phyloP scores from a whole-genome alignment of 2,797 vertebrate species.

The Cyprinella venusta region DNA sequence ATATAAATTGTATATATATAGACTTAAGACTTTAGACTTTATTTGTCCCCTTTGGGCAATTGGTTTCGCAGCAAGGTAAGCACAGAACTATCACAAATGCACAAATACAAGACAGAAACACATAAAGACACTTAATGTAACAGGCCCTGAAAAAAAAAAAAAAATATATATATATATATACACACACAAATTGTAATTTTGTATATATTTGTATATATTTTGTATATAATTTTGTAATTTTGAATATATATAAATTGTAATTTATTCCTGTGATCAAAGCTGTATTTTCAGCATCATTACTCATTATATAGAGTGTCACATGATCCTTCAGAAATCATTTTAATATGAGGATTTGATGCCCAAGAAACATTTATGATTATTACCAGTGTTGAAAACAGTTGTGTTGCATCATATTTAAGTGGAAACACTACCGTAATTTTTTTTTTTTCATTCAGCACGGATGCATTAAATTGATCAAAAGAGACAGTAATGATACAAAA shows the following conservation, averaged over 20 bases:
- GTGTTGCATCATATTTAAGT: background rate
- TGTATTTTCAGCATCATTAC: background rate
- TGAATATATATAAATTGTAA: background rate
- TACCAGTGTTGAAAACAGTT: background rate
- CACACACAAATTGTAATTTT: no score
- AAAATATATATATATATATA: no score
- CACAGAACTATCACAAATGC: no score
- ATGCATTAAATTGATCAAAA: background rate
- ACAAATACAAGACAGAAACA: no score
- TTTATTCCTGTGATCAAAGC: background rate
- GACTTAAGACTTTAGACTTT: no score
- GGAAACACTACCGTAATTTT: background rate
- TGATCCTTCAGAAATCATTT: background rate
- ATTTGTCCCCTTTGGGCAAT: no score
- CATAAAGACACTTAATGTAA: no score
- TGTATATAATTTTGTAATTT: no score
- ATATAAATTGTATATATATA: background rate
- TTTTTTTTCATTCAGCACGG: background rate
- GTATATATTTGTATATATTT: no score
- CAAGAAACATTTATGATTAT: background rate
- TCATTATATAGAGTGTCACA: background rate
- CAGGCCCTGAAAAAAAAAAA: no score
- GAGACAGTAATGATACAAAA: background rate
- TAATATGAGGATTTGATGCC: background rate
- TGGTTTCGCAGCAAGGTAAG: no score